Base-by-base conservation (phyloP, 2,888 invertebrate genomes). In the Polydrusus pterygomalis region DNA sequence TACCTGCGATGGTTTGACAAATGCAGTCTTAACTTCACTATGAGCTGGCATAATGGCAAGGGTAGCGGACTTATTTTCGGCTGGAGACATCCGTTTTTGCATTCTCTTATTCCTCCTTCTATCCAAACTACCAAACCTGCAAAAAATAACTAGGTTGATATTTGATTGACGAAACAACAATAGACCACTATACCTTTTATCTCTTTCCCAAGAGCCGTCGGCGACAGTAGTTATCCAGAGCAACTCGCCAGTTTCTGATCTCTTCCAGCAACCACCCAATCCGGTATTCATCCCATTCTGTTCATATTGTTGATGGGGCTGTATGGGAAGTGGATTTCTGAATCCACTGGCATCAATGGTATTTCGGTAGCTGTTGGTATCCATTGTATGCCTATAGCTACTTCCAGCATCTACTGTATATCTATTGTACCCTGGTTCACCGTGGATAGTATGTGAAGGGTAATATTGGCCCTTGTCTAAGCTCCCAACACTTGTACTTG, bases 91-190 rank as follows among this genome's bases (percentile, higher is more conserved):
- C 70, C 86, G 81, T 80, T 86, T 87, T 67, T 86, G 86, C 49
- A 86, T 63, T 65, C 86, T 82, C 78, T 86, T 88, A 69, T 89
- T 89, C 87, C 89, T 90, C 83, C 91, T 88, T 45, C 91, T 87
- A 84, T 92, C 91, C 43, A 92, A 87, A 84, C 91, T 92, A 3
- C 91, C 91, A 84, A 91, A 91, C 81, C 90, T 89, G 69, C 34
- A 34, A 34, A 34, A 6, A 34, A 7, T 9, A 34, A 34, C 2
- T 34, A 10, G 7, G 45, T 25, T 40, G 1, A 43, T 43, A 5
- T 45, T 3, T 20, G 17, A 18, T 20, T 47, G 34, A 51, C 17
- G 9, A 2, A 51, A n/a, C 13, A 18, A 9, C 6, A 45, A 13
- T 0, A 18, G 0, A 63, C n/a, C 13, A n/a, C 20, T 13, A 49